These are phyloP conservation scores for Cataglyphis rosenhaueri DNA, from an alignment of 2,888 invertebrate genomes.

Conservation along the genomic window DNA sequence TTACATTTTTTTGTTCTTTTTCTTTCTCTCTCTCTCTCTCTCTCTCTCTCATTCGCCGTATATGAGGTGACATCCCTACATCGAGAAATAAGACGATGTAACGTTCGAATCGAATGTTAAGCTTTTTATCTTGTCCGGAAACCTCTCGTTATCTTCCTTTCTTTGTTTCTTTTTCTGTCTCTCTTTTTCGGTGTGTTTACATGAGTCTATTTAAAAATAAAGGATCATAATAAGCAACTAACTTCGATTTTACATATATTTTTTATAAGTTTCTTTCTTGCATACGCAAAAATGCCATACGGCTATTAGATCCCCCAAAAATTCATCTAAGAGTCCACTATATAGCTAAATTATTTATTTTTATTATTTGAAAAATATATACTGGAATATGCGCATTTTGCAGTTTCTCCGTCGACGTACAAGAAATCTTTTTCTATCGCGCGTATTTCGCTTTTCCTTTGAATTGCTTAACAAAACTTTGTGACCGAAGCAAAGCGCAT, in stretches of 20 bases:
- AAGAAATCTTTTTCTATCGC: slow-evolving; percentile 8
- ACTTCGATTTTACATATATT: slow-evolving; percentile 21
- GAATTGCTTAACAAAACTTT: slow-evolving; percentile 16
- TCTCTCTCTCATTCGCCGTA: background rate
- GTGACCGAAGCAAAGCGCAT: slow-evolving; percentile 23
- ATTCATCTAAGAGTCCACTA: background rate
- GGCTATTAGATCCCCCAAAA: background rate
- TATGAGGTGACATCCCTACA: background rate
- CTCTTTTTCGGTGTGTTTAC: slow-evolving; percentile 52
- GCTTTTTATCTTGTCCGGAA: slow-evolving; percentile 52
- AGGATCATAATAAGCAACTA: slow-evolving; percentile 64
- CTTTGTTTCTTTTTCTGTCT: slow-evolving; percentile 53
- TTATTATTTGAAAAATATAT: slow-evolving; percentile 52
- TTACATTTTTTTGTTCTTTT: too few relatives aligned
- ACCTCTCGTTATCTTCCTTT: slow-evolving; percentile 64
- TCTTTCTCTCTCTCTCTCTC: background rate
- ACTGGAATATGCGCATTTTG: background rate
- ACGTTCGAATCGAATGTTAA: slow-evolving; percentile 42
- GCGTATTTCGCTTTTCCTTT: slow-evolving; percentile 23
- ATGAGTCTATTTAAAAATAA: slow-evolving; percentile 63
- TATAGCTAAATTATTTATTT: slow-evolving; percentile 56
- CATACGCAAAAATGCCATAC: background rate
- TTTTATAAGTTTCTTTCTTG: slow-evolving; percentile 28
- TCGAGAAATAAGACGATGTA: slow-evolving; percentile 37
- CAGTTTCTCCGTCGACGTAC: background rate